Conservation (phyloP, 2,888 invertebrate species). For the Sminthurinus aureus region DNA sequence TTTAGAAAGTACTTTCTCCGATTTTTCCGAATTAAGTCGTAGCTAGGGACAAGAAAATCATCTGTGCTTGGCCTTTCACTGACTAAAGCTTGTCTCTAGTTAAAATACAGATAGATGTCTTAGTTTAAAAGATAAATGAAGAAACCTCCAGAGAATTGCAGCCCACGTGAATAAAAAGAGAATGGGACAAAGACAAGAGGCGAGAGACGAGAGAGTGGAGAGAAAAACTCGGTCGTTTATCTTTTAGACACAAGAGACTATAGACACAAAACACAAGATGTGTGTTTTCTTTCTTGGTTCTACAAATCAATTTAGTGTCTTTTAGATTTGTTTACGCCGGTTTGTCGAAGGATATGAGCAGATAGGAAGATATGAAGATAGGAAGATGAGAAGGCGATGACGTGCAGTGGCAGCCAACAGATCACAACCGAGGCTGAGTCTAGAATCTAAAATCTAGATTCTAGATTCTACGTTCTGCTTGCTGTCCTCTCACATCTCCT, state of each 20-base stretch:
- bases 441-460: neutral
- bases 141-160: neutral
- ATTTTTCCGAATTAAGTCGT: too few species aligned
- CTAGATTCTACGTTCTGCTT: conserved; percentile 45
- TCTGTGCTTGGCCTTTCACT: too few species aligned
- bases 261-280: neutral
- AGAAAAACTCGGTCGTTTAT: neutral
- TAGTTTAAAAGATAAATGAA: neutral
- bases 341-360: neutral
- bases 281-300: neutral
- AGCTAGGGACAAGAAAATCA: too few species aligned
- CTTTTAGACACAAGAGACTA: neutral
- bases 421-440: neutral
- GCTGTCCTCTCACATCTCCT: conserved; percentile 5
- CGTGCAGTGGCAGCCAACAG: neutral
- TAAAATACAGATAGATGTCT: too few species aligned
- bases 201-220: neutral
- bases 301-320: conserved; percentile 33
- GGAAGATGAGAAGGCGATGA: conserved; percentile 44
- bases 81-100: too few species aligned
- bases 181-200: neutral
- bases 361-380: conserved; percentile 2
- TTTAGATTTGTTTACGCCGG: conserved; percentile 24
- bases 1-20: too few species aligned
- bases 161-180: neutral